phyloP scores from a whole-genome alignment of 2,888 invertebrate genomes.

The Elmis aenea region DNA sequence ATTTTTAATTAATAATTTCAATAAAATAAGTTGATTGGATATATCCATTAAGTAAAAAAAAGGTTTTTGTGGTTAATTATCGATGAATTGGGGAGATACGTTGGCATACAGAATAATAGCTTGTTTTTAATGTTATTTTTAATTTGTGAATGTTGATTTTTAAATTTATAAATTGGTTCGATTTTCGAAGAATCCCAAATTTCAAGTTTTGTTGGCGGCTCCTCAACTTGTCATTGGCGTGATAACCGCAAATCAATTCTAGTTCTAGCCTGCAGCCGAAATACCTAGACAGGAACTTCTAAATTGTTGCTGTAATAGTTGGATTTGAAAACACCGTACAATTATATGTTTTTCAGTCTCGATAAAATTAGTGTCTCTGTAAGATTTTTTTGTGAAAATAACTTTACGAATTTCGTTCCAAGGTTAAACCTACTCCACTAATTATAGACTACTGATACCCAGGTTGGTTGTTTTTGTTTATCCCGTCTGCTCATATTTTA shows the following conservation, averaged over 20 bases:
- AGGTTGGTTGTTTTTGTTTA: conserved; percentile 11
- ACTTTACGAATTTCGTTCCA: conserved; percentile 23
- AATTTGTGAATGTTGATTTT: too few relatives aligned
- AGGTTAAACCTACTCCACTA: conserved; percentile 23
- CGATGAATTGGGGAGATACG: too few relatives aligned
- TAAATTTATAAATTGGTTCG: too few relatives aligned
- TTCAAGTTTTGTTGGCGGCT: too few relatives aligned
- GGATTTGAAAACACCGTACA: conserved; percentile 19
- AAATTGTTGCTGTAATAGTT: conserved; percentile 22
- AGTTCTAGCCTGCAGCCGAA: conserved; percentile 19
- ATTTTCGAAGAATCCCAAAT: too few relatives aligned
- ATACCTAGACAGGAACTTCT: conserved; percentile 25
- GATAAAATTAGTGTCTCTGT: conserved; percentile 28
- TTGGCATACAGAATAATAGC: too few relatives aligned
- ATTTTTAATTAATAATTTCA: too few relatives aligned
- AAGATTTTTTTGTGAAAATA: conserved; percentile 16
- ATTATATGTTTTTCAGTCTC: conserved; percentile 24
- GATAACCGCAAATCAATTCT: conserved; percentile 21
- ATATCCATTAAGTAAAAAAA: too few relatives aligned
- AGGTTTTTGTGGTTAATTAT: too few relatives aligned
- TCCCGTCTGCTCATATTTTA: conserved; percentile 14
- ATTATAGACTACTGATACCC: conserved; percentile 22
- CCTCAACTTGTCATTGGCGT: too few relatives aligned
- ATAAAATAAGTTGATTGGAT: too few relatives aligned
- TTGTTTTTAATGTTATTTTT: too few relatives aligned